Conservation (phyloP, 2,797 vertebrate species). For the Danionella dracula region DNA sequence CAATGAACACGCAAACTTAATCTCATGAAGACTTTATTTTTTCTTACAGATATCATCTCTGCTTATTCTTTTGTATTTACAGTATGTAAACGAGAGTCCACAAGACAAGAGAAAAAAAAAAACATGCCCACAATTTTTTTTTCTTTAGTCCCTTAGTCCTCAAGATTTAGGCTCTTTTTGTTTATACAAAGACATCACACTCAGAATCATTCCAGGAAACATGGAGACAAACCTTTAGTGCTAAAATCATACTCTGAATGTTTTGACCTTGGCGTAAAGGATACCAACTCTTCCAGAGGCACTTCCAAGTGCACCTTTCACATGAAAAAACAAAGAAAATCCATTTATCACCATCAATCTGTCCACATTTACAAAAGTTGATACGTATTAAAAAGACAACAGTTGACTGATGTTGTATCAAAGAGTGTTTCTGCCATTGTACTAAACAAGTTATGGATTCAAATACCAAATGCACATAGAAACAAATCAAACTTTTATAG, state of each 20-base stretch:
- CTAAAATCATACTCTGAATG: slow-evolving; percentile 21
- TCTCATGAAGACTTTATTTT: slow-evolving; percentile 35
- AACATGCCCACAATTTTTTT: slow-evolving; percentile 68
- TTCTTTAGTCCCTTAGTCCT: slow-evolving; percentile 54
- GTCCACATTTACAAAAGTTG: slow-evolving; percentile 36
- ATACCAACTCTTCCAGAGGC: slow-evolving; percentile 19
- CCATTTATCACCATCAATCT: background rate
- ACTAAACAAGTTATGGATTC: slow-evolving; percentile 35
- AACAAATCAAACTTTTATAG: slow-evolving; percentile 30
- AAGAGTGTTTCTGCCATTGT: slow-evolving; percentile 30
- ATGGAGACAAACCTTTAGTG: slow-evolving; percentile 18
- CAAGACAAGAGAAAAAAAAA: slow-evolving; percentile 61
- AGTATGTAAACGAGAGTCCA: slow-evolving; percentile 74
- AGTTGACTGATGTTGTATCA: slow-evolving; percentile 37
- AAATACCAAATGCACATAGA: slow-evolving; percentile 17
- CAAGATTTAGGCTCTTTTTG: slow-evolving; percentile 36
- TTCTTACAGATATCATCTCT: slow-evolving; percentile 41
- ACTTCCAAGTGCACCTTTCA: slow-evolving; percentile 36
- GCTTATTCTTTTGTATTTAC: slow-evolving; percentile 68
- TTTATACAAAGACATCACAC: slow-evolving; percentile 27
- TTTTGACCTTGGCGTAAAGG: slow-evolving; percentile 12
- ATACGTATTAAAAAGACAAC: slow-evolving; percentile 29
- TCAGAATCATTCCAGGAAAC: background rate
- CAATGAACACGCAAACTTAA: no score
- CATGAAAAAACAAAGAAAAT: slow-evolving; percentile 9